These are phyloP conservation scores for Illadopsis cleaveri DNA, from an alignment of 2,113 vertebrate species.

Conservation along the genomic window DNA sequence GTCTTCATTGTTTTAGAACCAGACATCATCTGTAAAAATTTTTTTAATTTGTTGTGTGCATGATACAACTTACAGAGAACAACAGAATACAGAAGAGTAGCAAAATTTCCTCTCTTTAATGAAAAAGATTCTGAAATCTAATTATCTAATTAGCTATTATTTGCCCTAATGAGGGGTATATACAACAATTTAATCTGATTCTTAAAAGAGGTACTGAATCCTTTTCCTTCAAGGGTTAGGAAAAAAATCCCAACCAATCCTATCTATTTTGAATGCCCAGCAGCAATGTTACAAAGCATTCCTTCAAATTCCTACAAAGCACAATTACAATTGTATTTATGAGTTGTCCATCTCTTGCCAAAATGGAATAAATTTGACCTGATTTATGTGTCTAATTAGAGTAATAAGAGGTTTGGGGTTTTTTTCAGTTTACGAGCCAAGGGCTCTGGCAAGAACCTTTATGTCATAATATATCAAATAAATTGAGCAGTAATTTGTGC, in stretches of 20 bases:
- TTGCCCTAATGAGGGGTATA: not conserved
- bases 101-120: not conserved
- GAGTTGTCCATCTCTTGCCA: not conserved
- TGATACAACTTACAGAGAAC: not conserved
- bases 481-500: not conserved
- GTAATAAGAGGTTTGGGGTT: not conserved
- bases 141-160: not conserved
- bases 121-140: not conserved
- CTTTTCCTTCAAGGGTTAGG: not conserved
- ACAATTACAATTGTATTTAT: slow-evolving; percentile 1
- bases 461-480: not conserved
- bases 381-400: slow-evolving; percentile 39
- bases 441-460: not conserved
- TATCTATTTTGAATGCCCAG: not conserved
- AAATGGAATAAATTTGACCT: slow-evolving; percentile 10
- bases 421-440: not conserved
- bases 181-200: not conserved
- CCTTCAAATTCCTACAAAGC: not conserved
- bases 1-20: not conserved
- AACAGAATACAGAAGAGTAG: not conserved
- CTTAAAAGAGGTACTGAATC: not conserved
- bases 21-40: not conserved
- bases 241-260: not conserved
- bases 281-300: not conserved
- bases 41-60: not conserved